Base-by-base conservation (phyloP, 2,888 invertebrate genomes). In the Callyntrura sp. region DNA sequence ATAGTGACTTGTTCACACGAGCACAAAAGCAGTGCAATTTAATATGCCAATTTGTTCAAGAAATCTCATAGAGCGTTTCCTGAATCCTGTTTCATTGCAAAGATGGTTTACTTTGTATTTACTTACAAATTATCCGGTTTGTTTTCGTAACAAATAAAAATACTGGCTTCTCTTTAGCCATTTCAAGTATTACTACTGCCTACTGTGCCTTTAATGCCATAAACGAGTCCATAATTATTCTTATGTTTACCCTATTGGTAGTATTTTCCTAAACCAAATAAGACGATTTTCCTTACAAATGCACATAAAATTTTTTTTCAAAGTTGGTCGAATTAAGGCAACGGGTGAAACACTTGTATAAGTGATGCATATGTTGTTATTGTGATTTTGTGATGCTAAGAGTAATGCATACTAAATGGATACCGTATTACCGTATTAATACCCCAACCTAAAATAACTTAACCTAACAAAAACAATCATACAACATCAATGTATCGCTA, bases 71-170 rank as follows among this genome's bases (percentile, higher is more conserved):
- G 2, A 35, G 35, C 35, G 6, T 6, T 35, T 35, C n/a, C 35
- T 35, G 35, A 4, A 4, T 35, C 35, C 35, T 35, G 35, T 35
- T 35, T 35, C 35, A 35, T 35, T 35, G 35, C 35, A 35, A 35
- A 35, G 35, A 4, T 35, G 35, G 35, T 35, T 2, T 2, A 6
- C 3, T 35, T 6, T 35, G 35, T 35, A 35, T 6, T 4, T 35
- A 51, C 48, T 76, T 25, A n/a, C 51, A 84, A 82, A 82, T 84
- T 73, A 60, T 60, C 57, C 65, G n/a, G 65, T 48, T 23, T 45
- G 20, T n/a, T 48, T 45, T 62, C 62, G n/a, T 14, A 73, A 9
- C 8, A n/a, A 45, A 45, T 45, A 43, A 73, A 60, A 60, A 73
- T 20, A 23, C 2, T 35, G 3, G 20, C 20, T 73, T 45, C 11